These are phyloP conservation scores for Neosilurus hyrtlii DNA, from an alignment of 2,797 vertebrate species.

Conservation along the genomic window DNA sequence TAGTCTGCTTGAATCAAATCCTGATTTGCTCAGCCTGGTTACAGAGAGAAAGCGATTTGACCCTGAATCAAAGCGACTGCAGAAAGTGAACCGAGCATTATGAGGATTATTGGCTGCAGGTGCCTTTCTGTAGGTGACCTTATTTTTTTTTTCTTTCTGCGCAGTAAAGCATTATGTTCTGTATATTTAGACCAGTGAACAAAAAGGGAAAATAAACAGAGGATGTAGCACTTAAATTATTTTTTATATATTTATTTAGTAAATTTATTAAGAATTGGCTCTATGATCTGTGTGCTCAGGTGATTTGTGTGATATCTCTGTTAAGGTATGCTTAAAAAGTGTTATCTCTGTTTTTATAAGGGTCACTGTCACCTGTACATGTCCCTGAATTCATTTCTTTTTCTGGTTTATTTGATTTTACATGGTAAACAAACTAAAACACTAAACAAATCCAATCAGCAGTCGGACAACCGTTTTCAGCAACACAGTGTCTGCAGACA, in stretches of 20 bases:
- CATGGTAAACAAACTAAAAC: background rate
- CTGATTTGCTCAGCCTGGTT: background rate
- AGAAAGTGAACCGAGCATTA: background rate
- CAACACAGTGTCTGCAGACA: background rate
- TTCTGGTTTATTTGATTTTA: background rate
- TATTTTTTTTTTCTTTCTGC: background rate
- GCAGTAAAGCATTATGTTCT: background rate
- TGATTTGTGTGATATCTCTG: background rate
- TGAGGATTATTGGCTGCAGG: background rate
- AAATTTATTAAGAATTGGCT: background rate
- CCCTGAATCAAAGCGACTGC: background rate
- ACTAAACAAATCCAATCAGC: background rate
- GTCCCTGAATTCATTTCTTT: background rate
- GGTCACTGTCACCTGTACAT: background rate
- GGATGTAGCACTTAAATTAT: background rate
- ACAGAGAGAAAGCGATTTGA: background rate
- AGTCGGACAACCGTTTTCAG: background rate
- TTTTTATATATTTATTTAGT: background rate
- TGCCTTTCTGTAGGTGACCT: background rate
- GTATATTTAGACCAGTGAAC: background rate
- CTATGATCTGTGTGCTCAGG: background rate
- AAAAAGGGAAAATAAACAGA: background rate
- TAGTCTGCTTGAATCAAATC: background rate
- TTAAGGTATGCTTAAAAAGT: background rate
- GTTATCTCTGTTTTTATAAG: background rate